phyloP scores from a whole-genome alignment of 1,140 invertebrate genomes.

The Thalassaphorura encarpata region DNA sequence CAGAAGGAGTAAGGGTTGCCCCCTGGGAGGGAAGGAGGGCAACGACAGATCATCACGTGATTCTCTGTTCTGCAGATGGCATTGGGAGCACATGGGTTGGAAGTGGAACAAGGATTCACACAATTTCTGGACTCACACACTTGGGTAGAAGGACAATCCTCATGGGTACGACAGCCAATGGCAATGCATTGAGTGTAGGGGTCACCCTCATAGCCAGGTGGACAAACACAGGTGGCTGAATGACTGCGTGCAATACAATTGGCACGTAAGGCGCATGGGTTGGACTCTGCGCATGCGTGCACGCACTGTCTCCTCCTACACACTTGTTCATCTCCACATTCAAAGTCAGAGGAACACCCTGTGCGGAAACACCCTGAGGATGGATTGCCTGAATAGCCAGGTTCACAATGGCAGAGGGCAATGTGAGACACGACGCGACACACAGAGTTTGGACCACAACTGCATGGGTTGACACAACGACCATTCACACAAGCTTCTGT shows the following conservation, averaged over 20 bases:
- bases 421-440: conserved; percentile 71
- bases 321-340: conserved; percentile 60
- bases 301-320: conserved; percentile 62
- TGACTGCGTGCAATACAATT: conserved; percentile 64
- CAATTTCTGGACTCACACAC: conserved; percentile 62
- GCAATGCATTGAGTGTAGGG: conserved; percentile 46
- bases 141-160: conserved; percentile 58
- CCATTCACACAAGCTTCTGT: neutral
- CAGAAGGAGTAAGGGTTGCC: conserved; percentile 1
- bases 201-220: conserved; percentile 61
- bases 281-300: conserved; percentile 58
- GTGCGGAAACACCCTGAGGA: conserved; percentile 1
- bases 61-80: conserved; percentile 63
- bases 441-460: conserved; percentile 63
- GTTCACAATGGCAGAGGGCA: conserved; percentile 52
- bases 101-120: conserved; percentile 61
- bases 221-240: conserved; percentile 63
- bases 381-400: neutral
- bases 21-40: conserved; percentile 40
- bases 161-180: conserved; percentile 52
- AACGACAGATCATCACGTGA: conserved; percentile 65
- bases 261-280: conserved; percentile 67
- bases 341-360: conserved; percentile 63
- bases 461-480: conserved; percentile 21
- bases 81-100: conserved; percentile 62